Evolutionary conservation across 2,113 vertebrate species (phyloP).

Genomic region (Trematomus loennbergii): DNA sequence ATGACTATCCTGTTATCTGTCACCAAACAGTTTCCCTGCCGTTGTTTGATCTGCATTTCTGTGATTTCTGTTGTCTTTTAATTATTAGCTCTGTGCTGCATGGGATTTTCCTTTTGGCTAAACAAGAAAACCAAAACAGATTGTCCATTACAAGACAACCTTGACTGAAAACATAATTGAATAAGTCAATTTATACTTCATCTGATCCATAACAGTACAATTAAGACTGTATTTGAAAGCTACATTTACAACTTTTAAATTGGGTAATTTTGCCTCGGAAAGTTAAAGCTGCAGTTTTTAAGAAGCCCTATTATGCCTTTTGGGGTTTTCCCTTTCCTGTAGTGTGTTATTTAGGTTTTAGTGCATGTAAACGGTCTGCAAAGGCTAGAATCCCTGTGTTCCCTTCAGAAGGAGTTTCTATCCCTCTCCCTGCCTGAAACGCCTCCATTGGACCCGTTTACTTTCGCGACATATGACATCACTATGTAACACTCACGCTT

Average conservation of each 20-base stretch:
- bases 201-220: slow-evolving; percentile 16
- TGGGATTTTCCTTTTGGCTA: background rate
- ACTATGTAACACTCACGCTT: too few relatives aligned
- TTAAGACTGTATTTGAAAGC: slow-evolving; percentile 1
- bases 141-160: background rate
- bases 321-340: too few relatives aligned
- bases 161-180: background rate
- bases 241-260: slow-evolving; percentile 3
- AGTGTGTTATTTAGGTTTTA: too few relatives aligned
- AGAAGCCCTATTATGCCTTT: too few relatives aligned
- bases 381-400: too few relatives aligned
- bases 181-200: slow-evolving; percentile 16
- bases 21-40: slow-evolving; percentile 61
- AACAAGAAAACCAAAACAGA: slow-evolving; percentile 24
- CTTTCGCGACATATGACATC: too few relatives aligned
- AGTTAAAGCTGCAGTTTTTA: slow-evolving; percentile 6
- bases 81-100: slow-evolving; percentile 35
- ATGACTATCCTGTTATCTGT: slow-evolving; percentile 71
- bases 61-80: slow-evolving; percentile 48
- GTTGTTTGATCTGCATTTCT: slow-evolving; percentile 66
- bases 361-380: too few relatives aligned
- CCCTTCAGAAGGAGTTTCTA: too few relatives aligned
- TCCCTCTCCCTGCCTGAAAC: too few relatives aligned
- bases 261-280: slow-evolving; percentile 1
- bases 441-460: too few relatives aligned